Percentiles rank a stretch among this genome's conserved stretches.
Evolutionary conservation across 2,797 vertebrate species (phyloP).

Genomic region (Dendrocincla tyrannina): DNA sequence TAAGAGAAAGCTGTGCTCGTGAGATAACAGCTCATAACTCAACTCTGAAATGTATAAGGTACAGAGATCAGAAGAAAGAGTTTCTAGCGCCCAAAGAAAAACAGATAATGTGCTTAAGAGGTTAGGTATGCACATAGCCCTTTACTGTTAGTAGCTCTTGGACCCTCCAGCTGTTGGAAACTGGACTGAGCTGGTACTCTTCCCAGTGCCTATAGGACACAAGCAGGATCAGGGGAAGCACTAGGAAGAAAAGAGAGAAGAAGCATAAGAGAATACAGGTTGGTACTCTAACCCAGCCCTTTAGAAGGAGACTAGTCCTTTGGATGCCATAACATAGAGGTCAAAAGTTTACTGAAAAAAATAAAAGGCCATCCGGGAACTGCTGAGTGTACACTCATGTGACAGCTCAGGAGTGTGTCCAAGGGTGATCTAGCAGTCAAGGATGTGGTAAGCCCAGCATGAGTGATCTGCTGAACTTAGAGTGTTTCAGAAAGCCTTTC

Average conservation of each 20-base stretch:
- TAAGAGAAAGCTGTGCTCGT: background rate
- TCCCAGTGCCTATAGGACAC: background rate
- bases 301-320: background rate
- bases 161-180: background rate
- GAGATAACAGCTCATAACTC: background rate
- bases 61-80: background rate
- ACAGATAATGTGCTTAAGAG: background rate
- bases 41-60: background rate
- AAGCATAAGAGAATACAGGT: background rate
- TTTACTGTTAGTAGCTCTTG: background rate
- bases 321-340: background rate
- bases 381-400: background rate
- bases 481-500: background rate
- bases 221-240: background rate
- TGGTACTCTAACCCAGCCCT: background rate
- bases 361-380: background rate
- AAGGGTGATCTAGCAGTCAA: background rate
- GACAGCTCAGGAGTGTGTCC: slow-evolving; percentile 1
- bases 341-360: background rate
- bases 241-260: background rate
- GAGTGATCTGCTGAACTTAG: background rate
- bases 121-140: background rate
- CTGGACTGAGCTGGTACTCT: background rate
- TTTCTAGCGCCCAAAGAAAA: background rate
- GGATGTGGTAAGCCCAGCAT: slow-evolving; percentile 30